These are phyloP conservation scores for Lagopus leucura DNA, from an alignment of 2,113 vertebrate species.

Conservation along the genomic window DNA sequence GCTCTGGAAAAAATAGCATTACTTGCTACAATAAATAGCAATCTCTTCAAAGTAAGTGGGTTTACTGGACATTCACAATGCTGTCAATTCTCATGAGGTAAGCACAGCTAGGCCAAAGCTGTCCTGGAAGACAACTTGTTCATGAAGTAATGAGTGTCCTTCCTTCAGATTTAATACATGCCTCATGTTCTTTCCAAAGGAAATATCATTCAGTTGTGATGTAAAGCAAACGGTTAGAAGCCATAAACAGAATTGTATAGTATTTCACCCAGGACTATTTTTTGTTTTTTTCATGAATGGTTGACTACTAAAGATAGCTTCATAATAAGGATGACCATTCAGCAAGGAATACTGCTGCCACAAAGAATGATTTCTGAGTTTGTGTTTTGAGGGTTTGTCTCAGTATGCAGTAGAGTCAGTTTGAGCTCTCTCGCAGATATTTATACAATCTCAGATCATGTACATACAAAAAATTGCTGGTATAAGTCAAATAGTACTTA, in stretches of 20 bases:
- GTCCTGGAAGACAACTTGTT: neutral
- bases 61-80: neutral
- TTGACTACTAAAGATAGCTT: neutral
- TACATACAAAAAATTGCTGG: neutral
- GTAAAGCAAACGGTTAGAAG: neutral
- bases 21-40: neutral
- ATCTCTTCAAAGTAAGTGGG: neutral
- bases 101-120: neutral
- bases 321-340: neutral
- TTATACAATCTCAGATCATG: neutral
- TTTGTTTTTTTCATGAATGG: neutral
- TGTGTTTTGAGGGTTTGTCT: neutral
- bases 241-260: neutral
- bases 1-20: neutral
- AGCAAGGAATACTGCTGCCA: neutral
- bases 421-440: neutral
- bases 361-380: neutral
- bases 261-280: neutral
- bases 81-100: neutral
- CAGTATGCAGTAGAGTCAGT: neutral
- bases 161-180: neutral
- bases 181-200: neutral
- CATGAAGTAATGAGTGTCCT: neutral
- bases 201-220: neutral
- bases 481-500: neutral